A percentile compares a stretch with the other conserved stretches of the same genome.
These are phyloP conservation scores for Lacerta viridis DNA, from an alignment of 2,797 vertebrate species.

Conservation along the genomic window DNA sequence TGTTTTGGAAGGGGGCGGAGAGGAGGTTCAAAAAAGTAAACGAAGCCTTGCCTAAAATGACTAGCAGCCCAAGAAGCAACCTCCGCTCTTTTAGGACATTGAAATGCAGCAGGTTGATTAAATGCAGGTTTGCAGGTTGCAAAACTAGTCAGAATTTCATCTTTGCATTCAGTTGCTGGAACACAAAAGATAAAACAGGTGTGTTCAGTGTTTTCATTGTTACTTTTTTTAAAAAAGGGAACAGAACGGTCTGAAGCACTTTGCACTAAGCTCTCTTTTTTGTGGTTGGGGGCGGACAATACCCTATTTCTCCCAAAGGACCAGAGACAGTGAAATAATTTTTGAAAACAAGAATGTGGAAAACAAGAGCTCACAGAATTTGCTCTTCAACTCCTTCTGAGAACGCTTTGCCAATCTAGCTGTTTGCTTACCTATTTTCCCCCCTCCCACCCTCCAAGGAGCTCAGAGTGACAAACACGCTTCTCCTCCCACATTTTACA, in stretches of 20 bases:
- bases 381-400: neutral
- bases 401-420: neutral
- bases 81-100: neutral
- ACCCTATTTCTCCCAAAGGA: neutral
- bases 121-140: neutral
- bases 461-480: no score
- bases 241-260: neutral
- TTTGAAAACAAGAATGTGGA: neutral
- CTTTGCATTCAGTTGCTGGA: neutral
- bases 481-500: neutral
- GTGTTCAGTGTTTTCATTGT: neutral
- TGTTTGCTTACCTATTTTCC: neutral
- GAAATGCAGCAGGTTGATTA: neutral
- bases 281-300: neutral
- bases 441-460: neutral
- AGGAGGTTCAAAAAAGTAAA: neutral
- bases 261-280: neutral
- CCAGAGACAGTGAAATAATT: neutral
- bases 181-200: neutral
- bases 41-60: neutral
- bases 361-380: neutral
- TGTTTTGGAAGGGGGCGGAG: slow-evolving; percentile 14
- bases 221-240: neutral
- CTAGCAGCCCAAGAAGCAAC: neutral
- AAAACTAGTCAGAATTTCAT: neutral